Conservation (phyloP, 2,797 vertebrate genomes). For the Momotus momota region DNA sequence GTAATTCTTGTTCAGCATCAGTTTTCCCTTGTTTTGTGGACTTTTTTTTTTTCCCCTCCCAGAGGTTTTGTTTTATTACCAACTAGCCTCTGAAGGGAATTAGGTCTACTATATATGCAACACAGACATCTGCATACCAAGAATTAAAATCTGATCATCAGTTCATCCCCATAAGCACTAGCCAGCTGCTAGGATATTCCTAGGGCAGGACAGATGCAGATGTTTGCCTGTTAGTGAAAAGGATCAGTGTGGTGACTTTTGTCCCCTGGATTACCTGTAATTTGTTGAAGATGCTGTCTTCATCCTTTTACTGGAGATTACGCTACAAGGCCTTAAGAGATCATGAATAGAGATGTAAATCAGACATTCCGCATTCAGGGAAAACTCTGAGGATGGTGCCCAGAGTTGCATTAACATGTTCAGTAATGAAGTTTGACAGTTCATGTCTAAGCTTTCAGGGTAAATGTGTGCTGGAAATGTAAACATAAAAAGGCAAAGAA, state of each 20-base stretch:
- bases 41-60: too few species aligned
- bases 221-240: neutral
- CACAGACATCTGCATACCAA: neutral
- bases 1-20: neutral
- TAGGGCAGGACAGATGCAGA: neutral
- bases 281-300: neutral
- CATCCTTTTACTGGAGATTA: neutral
- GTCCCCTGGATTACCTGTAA: neutral
- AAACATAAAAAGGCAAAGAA: constrained; percentile 25
- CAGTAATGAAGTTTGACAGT: constrained; percentile 16
- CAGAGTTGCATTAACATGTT: neutral
- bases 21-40: neutral
- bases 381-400: neutral
- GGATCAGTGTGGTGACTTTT: rapidly evolving
- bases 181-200: neutral
- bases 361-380: neutral
- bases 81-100: neutral
- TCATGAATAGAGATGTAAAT: neutral
- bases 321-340: neutral
- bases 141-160: neutral
- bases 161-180: neutral
- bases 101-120: neutral
- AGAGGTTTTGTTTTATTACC: neutral
- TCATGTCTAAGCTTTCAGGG: neutral
- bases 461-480: neutral